phyloP scores from a whole-genome alignment of 2,113 vertebrate genomes.

The Sinocyclocheilus anophthalmus region DNA sequence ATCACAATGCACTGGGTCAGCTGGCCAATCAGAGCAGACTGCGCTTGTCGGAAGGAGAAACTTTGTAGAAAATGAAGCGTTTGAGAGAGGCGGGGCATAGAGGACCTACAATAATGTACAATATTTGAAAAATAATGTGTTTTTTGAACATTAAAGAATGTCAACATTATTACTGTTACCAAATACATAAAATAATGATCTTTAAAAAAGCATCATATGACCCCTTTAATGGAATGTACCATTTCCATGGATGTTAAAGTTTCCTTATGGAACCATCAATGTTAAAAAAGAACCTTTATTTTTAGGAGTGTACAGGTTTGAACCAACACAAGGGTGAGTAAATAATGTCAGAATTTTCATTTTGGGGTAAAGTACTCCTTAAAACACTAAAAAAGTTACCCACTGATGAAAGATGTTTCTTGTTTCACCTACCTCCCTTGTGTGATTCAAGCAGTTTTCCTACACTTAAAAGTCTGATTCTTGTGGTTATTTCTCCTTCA shows the following conservation, averaged over 20 bases:
- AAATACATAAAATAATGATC: too few relatives aligned
- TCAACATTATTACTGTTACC: too few relatives aligned
- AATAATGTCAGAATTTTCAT: background rate
- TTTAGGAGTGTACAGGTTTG: background rate
- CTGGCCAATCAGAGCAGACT: too few relatives aligned
- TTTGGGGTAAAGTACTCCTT: background rate
- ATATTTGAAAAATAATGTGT: too few relatives aligned
- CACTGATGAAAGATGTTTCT: background rate
- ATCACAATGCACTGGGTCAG: too few relatives aligned
- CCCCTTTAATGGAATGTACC: background rate
- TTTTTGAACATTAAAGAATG: too few relatives aligned
- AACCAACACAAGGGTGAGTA: background rate
- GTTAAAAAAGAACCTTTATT: background rate
- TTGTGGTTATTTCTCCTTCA: conserved; percentile 16
- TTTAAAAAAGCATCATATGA: too few relatives aligned
- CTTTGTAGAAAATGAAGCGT: too few relatives aligned
- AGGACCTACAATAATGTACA: too few relatives aligned
- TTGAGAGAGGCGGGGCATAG: too few relatives aligned
- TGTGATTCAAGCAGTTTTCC: conserved; percentile 30
- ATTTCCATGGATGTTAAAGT: background rate
- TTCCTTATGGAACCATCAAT: background rate
- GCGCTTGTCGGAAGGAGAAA: too few relatives aligned
- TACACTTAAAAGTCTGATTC: conserved; percentile 39
- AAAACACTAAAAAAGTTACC: background rate
- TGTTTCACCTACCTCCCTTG: background rate